Percentiles rank a stretch among this genome's conserved stretches.
Conservation (phyloP, 2,888 invertebrate species). For the Chrysopilus asiliformis region DNA sequence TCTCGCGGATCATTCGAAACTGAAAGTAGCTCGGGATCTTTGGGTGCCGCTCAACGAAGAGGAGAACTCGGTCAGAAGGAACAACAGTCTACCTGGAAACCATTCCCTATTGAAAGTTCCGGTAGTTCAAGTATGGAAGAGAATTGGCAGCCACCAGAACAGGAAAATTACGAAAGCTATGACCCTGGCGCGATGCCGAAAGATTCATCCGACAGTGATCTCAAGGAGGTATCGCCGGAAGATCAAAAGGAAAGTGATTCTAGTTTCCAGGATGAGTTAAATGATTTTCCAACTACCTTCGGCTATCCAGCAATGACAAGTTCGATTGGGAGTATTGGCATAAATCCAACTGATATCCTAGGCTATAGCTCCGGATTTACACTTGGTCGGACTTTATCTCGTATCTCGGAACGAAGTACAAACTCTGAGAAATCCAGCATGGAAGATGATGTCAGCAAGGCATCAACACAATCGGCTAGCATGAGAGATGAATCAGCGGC, state of each 20-base stretch:
- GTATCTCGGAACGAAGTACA: slow-evolving; percentile 79
- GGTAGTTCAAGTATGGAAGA: slow-evolving; percentile 79
- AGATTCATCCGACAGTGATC: slow-evolving; percentile 31
- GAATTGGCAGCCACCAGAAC: slow-evolving; percentile 64
- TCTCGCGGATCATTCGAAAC: slow-evolving; percentile 61
- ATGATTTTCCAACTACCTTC: slow-evolving; percentile 61
- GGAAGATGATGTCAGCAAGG: slow-evolving; percentile 75
- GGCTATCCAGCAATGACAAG: slow-evolving; percentile 51
- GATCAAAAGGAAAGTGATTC: slow-evolving; percentile 45
- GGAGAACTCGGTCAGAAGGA: slow-evolving; percentile 48
- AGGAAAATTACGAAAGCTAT: slow-evolving; percentile 47
- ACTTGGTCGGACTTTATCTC: slow-evolving; percentile 60
- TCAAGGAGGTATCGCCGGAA: slow-evolving; percentile 40
- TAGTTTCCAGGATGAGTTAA: slow-evolving; percentile 61
- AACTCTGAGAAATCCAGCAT: slow-evolving; percentile 79
- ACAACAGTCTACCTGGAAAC: slow-evolving; percentile 67
- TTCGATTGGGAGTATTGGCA: slow-evolving; percentile 38
- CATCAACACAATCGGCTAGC: slow-evolving; percentile 70
- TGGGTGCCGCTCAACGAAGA: slow-evolving; percentile 54
- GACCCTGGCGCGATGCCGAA: slow-evolving; percentile 30
- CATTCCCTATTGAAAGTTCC: slow-evolving; percentile 72
- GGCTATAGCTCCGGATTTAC: slow-evolving; percentile 63
- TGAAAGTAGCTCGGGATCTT: slow-evolving; percentile 59
- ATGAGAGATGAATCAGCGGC: slow-evolving; percentile 71
- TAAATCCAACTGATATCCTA: slow-evolving; percentile 51